Conservation (phyloP, 2,113 vertebrate species). For the Gadus chalcogrammus region DNA sequence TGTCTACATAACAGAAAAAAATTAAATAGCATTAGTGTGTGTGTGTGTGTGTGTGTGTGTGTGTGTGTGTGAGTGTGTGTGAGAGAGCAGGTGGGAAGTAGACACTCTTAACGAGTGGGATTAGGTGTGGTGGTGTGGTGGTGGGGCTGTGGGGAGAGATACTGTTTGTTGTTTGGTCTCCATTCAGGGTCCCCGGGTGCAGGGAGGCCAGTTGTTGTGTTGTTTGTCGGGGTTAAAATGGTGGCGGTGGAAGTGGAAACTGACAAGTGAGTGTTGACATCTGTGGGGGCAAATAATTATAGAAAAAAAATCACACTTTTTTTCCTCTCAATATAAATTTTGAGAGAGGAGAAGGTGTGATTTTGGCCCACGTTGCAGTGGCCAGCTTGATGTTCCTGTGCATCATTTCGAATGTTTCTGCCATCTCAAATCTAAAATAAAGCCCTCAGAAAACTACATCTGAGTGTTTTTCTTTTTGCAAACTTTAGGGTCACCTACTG, state of each 20-base stretch:
- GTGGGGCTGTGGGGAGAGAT: constrained; percentile 28
- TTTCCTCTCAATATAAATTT: too few species aligned
- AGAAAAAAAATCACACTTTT: neutral
- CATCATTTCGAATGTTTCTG: too few species aligned
- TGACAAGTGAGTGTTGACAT: constrained; percentile 34
- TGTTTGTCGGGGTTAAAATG: constrained; percentile 21
- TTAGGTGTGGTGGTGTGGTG: constrained; percentile 15
- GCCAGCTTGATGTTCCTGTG: too few species aligned
- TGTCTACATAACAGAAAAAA: constrained; percentile 68
- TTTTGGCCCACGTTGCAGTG: too few species aligned
- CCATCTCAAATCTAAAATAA: too few species aligned
- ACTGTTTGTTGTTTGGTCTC: constrained; percentile 42
- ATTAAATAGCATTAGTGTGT: neutral
- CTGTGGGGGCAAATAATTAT: constrained; percentile 14
- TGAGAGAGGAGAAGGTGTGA: too few species aligned
- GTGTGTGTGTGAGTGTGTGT: constrained; percentile 23
- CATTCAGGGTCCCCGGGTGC: constrained; percentile 33
- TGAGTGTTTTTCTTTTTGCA: too few species aligned
- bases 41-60: constrained; percentile 22
- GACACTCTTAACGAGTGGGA: constrained; percentile 44
- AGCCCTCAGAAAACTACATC: too few species aligned
- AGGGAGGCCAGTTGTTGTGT: constrained; percentile 5
- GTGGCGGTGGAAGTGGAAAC: constrained; percentile 5
- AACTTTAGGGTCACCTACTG: too few species aligned
- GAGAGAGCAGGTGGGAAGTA: constrained; percentile 52